Evolutionary conservation across 2,888 invertebrate genomes (phyloP).

Genomic region (Hanleya hanleyi): DNA sequence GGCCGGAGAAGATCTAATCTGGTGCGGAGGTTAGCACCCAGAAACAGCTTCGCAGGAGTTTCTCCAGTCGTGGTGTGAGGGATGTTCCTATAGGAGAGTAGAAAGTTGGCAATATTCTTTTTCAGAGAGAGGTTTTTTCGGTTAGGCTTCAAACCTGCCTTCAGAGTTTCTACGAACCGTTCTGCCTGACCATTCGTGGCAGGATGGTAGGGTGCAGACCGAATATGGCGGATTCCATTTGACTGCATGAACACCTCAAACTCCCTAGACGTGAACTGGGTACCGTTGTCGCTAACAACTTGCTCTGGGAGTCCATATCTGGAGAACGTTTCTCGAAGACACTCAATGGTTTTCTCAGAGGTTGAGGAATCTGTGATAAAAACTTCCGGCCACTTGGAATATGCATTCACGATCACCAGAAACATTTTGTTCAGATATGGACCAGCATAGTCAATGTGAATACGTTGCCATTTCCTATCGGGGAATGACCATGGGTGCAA

Average conservation of each 20-base stretch:
- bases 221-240: not conserved
- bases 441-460: slow-evolving; percentile 55
- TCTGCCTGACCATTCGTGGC: slow-evolving; percentile 5
- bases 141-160: not conserved
- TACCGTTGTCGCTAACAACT: slow-evolving; percentile 27
- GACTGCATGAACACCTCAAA: not conserved
- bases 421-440: slow-evolving; percentile 35
- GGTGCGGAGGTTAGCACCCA: slow-evolving; percentile 27
- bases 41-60: slow-evolving; percentile 35
- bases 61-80: not conserved
- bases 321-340: slow-evolving; percentile 37
- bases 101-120: not conserved
- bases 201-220: not conserved
- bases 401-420: slow-evolving; percentile 43
- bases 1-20: slow-evolving; percentile 16
- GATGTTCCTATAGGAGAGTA: not conserved
- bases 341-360: slow-evolving; percentile 32
- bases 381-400: slow-evolving; percentile 47
- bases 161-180: not conserved
- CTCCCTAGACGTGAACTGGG: not conserved
- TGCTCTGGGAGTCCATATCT: slow-evolving; percentile 30
- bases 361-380: slow-evolving; percentile 24
- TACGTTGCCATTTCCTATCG: slow-evolving; percentile 44
- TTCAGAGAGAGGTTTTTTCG: not conserved
- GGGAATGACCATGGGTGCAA: slow-evolving; percentile 53